phyloP scores from a whole-genome alignment of 2,888 invertebrate genomes.

The Melinaea menophilus region DNA sequence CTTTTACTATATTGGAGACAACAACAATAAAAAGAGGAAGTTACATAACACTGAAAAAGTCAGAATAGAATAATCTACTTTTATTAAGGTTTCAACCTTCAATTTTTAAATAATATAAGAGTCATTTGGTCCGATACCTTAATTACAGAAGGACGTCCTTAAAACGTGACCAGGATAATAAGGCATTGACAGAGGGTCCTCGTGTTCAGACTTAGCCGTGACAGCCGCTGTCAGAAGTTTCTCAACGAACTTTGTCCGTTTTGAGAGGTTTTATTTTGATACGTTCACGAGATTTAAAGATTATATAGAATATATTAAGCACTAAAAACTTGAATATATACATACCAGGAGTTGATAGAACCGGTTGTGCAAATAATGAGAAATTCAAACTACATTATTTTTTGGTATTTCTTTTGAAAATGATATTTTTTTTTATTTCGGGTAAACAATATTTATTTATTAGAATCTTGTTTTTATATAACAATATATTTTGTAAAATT shows the following conservation, averaged over 20 bases:
- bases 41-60: not conserved
- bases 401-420: no score
- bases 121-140: conserved; percentile 14
- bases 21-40: not conserved
- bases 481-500: no score
- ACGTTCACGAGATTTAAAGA: not conserved
- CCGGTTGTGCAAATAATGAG: no score
- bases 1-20: no score
- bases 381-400: no score
- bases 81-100: not conserved
- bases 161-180: conserved; percentile 19
- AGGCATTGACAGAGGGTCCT: conserved; percentile 8
- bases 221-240: conserved; percentile 21
- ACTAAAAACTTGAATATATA: no score
- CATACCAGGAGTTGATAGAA: no score
- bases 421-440: no score
- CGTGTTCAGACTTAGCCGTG: conserved; percentile 13
- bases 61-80: not conserved
- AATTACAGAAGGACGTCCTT: conserved; percentile 16
- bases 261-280: not conserved
- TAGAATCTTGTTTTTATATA: no score
- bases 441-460: no score
- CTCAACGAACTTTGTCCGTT: not conserved
- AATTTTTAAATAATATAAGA: not conserved
- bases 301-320: not conserved